These are phyloP conservation scores for Gastrophysa polygoni DNA, from an alignment of 2,888 invertebrate species.

Conservation along the genomic window DNA sequence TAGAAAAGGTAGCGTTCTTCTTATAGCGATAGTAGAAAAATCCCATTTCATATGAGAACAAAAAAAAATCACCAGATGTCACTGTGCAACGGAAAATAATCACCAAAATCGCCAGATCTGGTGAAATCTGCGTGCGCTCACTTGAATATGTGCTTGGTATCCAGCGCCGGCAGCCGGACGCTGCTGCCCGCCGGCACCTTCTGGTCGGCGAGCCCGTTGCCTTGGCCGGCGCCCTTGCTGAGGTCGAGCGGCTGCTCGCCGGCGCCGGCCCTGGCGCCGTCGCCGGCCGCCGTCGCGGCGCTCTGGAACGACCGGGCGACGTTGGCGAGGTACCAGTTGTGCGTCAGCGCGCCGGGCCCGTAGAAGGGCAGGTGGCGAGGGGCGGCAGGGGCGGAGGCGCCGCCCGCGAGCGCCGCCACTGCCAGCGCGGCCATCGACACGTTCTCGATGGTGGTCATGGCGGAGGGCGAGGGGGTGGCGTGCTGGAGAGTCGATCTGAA, in stretches of 20 bases:
- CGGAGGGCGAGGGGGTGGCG: conserved; percentile 51
- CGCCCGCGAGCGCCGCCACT: conserved; percentile 69
- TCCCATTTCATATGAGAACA: too few relatives aligned
- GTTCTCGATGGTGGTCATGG: conserved; percentile 65
- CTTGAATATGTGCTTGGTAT: conserved; percentile 72
- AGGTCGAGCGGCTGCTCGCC: conserved; percentile 80
- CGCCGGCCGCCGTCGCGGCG: conserved; percentile 43
- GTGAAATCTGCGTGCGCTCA: conserved; percentile 64
- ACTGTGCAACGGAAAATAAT: too few relatives aligned
- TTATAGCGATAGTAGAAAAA: too few relatives aligned
- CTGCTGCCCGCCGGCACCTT: conserved; percentile 43
- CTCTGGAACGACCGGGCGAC: conserved; percentile 62
- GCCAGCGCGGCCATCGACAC: conserved; percentile 71
- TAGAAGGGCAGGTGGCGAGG: conserved; percentile 54
- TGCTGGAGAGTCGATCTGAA: conserved; percentile 33
- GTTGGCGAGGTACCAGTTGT: conserved; percentile 57
- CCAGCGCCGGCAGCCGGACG: conserved; percentile 57
- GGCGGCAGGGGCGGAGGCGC: conserved; percentile 44
- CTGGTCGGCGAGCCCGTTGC: conserved; percentile 39
- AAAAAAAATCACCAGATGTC: too few relatives aligned
- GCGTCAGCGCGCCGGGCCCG: conserved; percentile 50
- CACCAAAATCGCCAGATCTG: too few relatives aligned
- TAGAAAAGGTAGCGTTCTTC: too few relatives aligned
- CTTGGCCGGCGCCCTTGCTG: conserved; percentile 69
- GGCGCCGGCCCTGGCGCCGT: conserved; percentile 38